A percentile compares a stretch with the other conserved stretches of the same genome.
phyloP scores from a whole-genome alignment of 2,888 invertebrate species.

The Euzetes globulus region DNA sequence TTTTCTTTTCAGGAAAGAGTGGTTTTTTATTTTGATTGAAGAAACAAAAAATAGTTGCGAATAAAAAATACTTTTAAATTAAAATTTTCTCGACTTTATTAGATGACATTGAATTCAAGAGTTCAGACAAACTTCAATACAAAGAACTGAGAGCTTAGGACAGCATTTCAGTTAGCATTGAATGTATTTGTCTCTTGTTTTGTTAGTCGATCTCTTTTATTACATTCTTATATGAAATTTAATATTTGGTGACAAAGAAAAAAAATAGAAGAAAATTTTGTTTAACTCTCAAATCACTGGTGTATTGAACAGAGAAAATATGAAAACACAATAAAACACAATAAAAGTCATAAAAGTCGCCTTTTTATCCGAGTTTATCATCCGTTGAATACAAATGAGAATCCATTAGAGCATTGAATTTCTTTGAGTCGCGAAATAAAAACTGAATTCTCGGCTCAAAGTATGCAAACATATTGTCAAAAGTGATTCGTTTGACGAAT shows the following conservation, averaged over 20 bases:
- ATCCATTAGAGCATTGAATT: constrained; percentile 8
- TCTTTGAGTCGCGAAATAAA: background rate
- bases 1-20: too few relatives aligned
- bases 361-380: background rate
- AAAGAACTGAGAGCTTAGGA: too few relatives aligned
- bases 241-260: background rate
- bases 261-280: background rate
- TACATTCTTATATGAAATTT: background rate
- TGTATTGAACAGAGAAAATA: background rate
- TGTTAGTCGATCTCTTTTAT: too few relatives aligned
- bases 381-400: constrained; percentile 11
- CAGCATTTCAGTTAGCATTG: too few relatives aligned
- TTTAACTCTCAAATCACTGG: background rate
- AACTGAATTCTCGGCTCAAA: background rate
- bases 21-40: too few relatives aligned
- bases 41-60: too few relatives aligned
- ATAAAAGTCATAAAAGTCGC: background rate
- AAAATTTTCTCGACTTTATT: too few relatives aligned
- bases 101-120: too few relatives aligned
- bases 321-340: background rate
- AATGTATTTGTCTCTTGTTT: too few relatives aligned
- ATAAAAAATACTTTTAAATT: too few relatives aligned
- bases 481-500: background rate
- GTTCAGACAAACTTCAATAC: too few relatives aligned
- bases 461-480: background rate